A percentile compares a stretch with the other conserved stretches of the same genome.
These are phyloP conservation scores for Euphydryas editha DNA, from an alignment of 2,888 invertebrate genomes.

Conservation along the genomic window DNA sequence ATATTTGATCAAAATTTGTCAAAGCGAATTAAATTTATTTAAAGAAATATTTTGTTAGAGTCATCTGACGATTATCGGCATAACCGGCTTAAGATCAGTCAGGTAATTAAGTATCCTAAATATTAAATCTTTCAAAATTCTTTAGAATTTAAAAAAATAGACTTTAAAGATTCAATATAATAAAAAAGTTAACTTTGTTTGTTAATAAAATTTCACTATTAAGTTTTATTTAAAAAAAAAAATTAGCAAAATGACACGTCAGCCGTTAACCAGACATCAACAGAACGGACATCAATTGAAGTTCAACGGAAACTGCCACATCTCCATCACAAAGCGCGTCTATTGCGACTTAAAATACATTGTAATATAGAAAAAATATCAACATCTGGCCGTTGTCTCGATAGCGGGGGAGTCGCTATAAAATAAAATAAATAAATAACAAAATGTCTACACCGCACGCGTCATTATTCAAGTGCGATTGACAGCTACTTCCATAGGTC, in stretches of 20 bases:
- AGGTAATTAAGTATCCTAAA: too few relatives aligned
- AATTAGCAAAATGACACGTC: slow-evolving; percentile 13
- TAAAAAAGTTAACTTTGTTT: too few relatives aligned
- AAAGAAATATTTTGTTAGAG: too few relatives aligned
- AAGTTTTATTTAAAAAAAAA: not conserved
- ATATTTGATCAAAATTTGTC: too few relatives aligned
- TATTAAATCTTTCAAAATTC: too few relatives aligned
- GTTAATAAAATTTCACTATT: not conserved
- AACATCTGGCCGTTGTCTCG: slow-evolving; percentile 80
- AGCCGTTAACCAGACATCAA: slow-evolving; percentile 33
- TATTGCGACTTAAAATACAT: slow-evolving; percentile 75
- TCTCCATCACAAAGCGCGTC: slow-evolving; percentile 60
- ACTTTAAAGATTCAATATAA: too few relatives aligned
- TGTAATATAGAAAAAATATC: slow-evolving; percentile 79
- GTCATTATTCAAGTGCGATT: slow-evolving; percentile 81
- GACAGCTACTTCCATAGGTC: slow-evolving; percentile 78
- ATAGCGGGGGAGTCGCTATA: slow-evolving; percentile 70
- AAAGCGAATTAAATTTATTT: too few relatives aligned
- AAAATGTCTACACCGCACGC: slow-evolving; percentile 81
- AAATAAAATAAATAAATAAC: slow-evolving; percentile 76
- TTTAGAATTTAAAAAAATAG: too few relatives aligned
- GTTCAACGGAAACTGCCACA: slow-evolving; percentile 67
- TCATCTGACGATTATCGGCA: too few relatives aligned
- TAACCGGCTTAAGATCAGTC: too few relatives aligned
- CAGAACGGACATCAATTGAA: slow-evolving; percentile 41